These are phyloP conservation scores for Pristionchus exspectatus DNA, from an alignment of 2,888 invertebrate species.

Conservation along the genomic window DNA sequence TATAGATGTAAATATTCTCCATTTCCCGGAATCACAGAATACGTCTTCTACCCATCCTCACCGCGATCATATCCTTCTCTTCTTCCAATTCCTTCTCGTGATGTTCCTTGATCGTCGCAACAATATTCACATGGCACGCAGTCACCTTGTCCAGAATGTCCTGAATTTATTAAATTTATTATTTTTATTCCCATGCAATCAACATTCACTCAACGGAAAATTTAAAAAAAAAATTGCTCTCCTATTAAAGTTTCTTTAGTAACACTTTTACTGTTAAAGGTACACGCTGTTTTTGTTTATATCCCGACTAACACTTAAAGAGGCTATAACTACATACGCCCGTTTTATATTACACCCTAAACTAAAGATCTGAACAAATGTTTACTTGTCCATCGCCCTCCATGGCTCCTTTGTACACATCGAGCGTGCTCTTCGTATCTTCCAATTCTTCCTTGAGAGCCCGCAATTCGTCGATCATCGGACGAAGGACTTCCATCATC, in stretches of 20 bases:
- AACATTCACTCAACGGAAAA: too few relatives aligned
- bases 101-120: conserved; percentile 35
- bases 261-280: too few relatives aligned
- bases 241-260: too few relatives aligned
- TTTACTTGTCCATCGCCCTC: conserved; percentile 40
- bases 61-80: conserved; percentile 54
- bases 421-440: conserved; percentile 28
- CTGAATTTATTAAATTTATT: not conserved
- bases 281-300: too few relatives aligned
- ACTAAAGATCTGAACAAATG: too few relatives aligned
- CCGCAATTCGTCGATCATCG: conserved; percentile 57
- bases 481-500: conserved; percentile 58
- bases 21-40: too few relatives aligned
- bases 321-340: too few relatives aligned
- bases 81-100: conserved; percentile 46
- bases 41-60: not conserved
- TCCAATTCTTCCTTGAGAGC: conserved; percentile 44
- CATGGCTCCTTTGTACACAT: conserved; percentile 15
- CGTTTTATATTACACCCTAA: too few relatives aligned
- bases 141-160: conserved; percentile 16
- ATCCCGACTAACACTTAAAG: too few relatives aligned
- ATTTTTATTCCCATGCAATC: not conserved
- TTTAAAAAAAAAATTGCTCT: too few relatives aligned
- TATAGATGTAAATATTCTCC: not conserved
- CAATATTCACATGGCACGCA: not conserved